Conservation (phyloP, 1,140 invertebrate genomes). For the Coboldia fuscipes region DNA sequence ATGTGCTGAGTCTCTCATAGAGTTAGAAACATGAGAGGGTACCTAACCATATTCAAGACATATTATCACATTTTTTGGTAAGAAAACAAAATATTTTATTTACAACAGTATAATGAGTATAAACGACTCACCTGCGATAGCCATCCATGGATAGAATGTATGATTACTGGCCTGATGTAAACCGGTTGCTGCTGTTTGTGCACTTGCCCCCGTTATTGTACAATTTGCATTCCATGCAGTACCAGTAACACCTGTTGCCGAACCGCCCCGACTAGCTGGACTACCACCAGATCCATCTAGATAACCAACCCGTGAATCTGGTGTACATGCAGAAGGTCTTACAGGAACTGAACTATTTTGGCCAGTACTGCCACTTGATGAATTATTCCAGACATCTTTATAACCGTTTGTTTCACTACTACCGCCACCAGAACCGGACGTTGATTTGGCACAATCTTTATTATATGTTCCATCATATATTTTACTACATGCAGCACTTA, state of each 20-base stretch:
- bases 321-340: constrained; percentile 65
- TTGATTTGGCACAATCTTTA: constrained; percentile 31
- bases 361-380: constrained; percentile 25
- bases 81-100: not conserved
- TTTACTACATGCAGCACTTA: constrained; percentile 60
- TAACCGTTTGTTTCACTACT: constrained; percentile 34
- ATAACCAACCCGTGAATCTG: constrained; percentile 51
- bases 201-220: constrained; percentile 28
- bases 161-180: constrained; percentile 75
- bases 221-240: constrained; percentile 22
- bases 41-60: not conserved
- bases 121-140: constrained; percentile 76
- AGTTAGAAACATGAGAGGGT: not conserved
- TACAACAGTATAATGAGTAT: constrained; percentile 8
- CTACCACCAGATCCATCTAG: constrained; percentile 44
- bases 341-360: constrained; percentile 41
- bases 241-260: constrained; percentile 32
- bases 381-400: constrained; percentile 37
- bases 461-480: constrained; percentile 20
- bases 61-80: not conserved
- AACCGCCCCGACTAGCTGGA: constrained; percentile 47
- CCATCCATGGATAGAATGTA: constrained; percentile 96
- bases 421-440: constrained; percentile 27
- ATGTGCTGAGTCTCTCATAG: not conserved
- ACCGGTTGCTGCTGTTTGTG: constrained; percentile 58